Conservation (phyloP, 2,113 vertebrate genomes). For the Microtus oregoni region DNA sequence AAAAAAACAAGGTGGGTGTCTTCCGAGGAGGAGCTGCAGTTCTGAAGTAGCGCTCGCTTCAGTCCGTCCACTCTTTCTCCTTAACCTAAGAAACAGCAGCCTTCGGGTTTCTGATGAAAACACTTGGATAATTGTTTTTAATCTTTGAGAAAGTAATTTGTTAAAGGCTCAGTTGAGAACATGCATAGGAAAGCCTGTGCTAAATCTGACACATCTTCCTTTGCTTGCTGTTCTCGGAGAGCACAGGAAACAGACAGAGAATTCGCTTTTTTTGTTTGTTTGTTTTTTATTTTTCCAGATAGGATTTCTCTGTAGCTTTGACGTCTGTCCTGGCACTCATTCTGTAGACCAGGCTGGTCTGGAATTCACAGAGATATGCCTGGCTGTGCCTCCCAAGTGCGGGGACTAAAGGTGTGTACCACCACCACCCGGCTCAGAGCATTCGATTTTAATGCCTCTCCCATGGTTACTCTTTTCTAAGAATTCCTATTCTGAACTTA, state of each 20-base stretch:
- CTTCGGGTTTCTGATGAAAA: conserved; percentile 47
- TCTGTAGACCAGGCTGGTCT: no score
- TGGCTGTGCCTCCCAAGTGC: no score
- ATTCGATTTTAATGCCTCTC: conserved; percentile 62
- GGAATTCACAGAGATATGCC: no score
- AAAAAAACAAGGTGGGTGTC: neutral
- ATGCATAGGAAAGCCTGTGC: conserved; percentile 60
- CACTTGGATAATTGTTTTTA: conserved; percentile 20
- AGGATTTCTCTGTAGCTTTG: no score
- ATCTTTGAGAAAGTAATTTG: conserved; percentile 66
- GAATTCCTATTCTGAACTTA: conserved; percentile 72
- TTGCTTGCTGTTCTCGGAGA: conserved; percentile 57
- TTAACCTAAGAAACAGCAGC: neutral
- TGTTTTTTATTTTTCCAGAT: no score
- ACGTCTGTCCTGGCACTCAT: no score
- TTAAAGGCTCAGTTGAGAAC: conserved; percentile 57
- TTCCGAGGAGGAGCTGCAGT: neutral
- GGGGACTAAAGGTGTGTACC: no score
- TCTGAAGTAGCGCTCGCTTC: neutral
- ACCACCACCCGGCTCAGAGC: neutral
- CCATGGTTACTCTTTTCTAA: conserved; percentile 63
- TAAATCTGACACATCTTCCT: conserved; percentile 55
- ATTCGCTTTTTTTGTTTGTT: no score
- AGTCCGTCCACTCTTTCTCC: neutral
- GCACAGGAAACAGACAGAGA: conserved; percentile 38